Percentiles rank a stretch among this genome's conserved stretches.
Conservation (phyloP, 2,888 invertebrate species). For the Cheilosia soror region DNA sequence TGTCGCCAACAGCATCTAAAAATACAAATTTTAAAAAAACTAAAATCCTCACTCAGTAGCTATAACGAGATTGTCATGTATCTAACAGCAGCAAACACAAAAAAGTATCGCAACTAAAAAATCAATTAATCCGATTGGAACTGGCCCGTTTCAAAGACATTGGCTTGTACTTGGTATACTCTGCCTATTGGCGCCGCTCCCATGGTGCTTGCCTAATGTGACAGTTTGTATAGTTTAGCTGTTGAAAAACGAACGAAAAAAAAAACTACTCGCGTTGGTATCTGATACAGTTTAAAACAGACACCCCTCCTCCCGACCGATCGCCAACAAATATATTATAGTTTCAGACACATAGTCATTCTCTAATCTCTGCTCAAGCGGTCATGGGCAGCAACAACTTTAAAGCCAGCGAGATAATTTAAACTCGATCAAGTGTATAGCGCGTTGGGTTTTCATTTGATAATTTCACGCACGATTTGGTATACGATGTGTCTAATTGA, state of each 20-base stretch:
- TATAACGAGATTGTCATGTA: conserved; percentile 51
- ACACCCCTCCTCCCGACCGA: background rate
- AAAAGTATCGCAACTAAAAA: conserved; percentile 28
- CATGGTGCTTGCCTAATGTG: conserved; percentile 18
- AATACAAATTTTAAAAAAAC: conserved; percentile 8
- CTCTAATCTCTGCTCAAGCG: conserved; percentile 45
- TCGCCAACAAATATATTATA: background rate
- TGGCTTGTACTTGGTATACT: conserved; percentile 15
- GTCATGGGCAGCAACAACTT: conserved; percentile 65
- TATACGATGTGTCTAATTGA: conserved; percentile 28
- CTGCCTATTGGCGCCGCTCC: conserved; percentile 16
- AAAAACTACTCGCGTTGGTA: conserved; percentile 27
- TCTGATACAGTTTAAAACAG: conserved; percentile 17
- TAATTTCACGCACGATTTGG: conserved; percentile 26
- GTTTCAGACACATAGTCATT: conserved; percentile 9
- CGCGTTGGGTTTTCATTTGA: conserved; percentile 3
- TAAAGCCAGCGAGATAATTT: conserved; percentile 49
- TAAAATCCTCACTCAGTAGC: conserved; percentile 13
- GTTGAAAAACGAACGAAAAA: no score
- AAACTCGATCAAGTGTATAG: conserved; percentile 30
- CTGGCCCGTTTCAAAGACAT: conserved; percentile 42
- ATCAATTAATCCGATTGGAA: conserved; percentile 61
- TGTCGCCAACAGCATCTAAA: conserved; percentile 1
- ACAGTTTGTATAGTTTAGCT: conserved; percentile 11
- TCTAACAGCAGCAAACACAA: conserved; percentile 4